Evolutionary conservation across 2,113 vertebrate genomes (phyloP), one percentile per base, ranked within the genome.

Genomic region (Bujurquina vittata): DNA sequence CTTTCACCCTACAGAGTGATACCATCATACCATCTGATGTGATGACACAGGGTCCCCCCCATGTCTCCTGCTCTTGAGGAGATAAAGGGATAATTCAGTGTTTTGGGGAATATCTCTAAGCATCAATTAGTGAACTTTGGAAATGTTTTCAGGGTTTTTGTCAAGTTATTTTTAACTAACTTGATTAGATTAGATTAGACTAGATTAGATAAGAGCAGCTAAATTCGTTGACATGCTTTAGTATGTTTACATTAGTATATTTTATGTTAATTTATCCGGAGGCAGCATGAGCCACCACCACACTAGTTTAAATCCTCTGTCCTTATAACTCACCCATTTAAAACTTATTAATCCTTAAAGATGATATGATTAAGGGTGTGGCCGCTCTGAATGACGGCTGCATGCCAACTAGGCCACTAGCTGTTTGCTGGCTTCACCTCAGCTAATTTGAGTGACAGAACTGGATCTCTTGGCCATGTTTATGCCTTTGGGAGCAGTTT

Each of bases 331-430:
- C 43, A 31, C 10, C 43, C 43, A 8, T 31, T n/a, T 52, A 52
- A 72, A 72, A 31, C 17, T 20, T 72, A 72, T 52, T 31, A 72
- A 31, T 17, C 23, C 65, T 72, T 8, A 72, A 72, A 49, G 0
- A 4, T 0, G 49, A 26, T 0, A 52, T 31, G 17, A 31, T 72
- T 54, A 31, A 31, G 1, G 1, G 17, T 54, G 67, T 8, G 67
- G 26, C 29, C 10, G 26, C 20, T n/a, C 29, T 17, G 29, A 72
- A 8, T 52, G 26, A n/a, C 26, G 14, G 46, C 11, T 9, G 67
- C 26, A n/a, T 52, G 26, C 46, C 10, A 31, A 10, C 67, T 31
- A 72, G 31, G 67, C 18, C 31, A 18, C 67, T 54, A 33, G 18
- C 26, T 72, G 26, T 54, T 7, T 72, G 46, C 52, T 72, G 31